These are phyloP conservation scores for Microctenopoma steveboyesi DNA, from an alignment of 2,797 vertebrate genomes.

Conservation along the genomic window DNA sequence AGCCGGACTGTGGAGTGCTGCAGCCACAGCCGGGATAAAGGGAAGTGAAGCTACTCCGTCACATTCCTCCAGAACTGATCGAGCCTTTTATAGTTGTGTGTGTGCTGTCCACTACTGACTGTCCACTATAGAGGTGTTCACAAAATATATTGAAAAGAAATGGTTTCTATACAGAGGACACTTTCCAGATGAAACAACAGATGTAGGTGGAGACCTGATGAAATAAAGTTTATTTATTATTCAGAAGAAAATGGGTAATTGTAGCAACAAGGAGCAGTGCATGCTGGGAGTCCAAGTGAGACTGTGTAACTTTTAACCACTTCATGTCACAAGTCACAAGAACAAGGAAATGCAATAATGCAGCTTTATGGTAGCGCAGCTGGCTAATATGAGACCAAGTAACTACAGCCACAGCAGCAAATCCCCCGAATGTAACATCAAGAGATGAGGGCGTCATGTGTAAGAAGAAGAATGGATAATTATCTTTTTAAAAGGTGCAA, in stretches of 20 bases:
- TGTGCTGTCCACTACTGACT: conserved; percentile 9
- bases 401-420: neutral
- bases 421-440: neutral
- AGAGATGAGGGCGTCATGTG: neutral
- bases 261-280: neutral
- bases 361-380: neutral
- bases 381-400: neutral
- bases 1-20: conserved; percentile 19
- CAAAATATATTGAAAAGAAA: conserved; percentile 14
- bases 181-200: neutral
- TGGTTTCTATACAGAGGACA: too few species aligned
- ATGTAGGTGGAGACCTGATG: neutral
- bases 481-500: neutral
- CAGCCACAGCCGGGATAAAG: conserved; percentile 29
- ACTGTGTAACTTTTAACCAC: neutral
- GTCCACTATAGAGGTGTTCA: conserved; percentile 8
- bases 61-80: conserved; percentile 61
- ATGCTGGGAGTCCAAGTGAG: neutral
- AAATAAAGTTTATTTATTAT: neutral
- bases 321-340: neutral
- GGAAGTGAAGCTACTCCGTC: conserved; percentile 24
- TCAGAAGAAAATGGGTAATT: neutral
- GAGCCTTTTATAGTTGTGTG: conserved; percentile 34
- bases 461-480: neutral
- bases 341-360: neutral